Evolutionary conservation across 2,113 vertebrate species (phyloP).

Genomic region (Pedionomus torquatus): DNA sequence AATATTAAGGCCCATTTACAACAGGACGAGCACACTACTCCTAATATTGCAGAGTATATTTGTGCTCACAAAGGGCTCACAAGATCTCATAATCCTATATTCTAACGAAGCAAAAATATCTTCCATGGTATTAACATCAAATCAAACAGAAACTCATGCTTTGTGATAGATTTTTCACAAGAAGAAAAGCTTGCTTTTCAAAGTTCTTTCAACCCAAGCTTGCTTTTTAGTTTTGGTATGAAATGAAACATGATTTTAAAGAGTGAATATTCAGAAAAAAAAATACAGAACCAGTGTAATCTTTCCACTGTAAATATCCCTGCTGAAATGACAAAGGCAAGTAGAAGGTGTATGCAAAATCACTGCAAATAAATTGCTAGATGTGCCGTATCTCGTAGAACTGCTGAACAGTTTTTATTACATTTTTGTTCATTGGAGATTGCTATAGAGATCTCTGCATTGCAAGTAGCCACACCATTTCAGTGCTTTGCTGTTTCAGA

Average conservation of each 20-base stretch:
- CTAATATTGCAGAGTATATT: neutral
- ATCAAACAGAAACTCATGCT: slow-evolving; percentile 28
- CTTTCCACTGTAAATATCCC: neutral
- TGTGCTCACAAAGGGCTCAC: slow-evolving; percentile 9
- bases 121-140: neutral
- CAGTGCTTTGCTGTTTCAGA: slow-evolving; percentile 76
- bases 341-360: slow-evolving; percentile 4
- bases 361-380: slow-evolving; percentile 21
- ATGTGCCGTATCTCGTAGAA: neutral
- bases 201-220: neutral
- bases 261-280: neutral
- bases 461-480: slow-evolving; percentile 67
- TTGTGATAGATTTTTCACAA: neutral
- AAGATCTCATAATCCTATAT: slow-evolving; percentile 42
- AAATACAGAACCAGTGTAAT: neutral
- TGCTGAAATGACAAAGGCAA: slow-evolving; percentile 7
- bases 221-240: slow-evolving; percentile 9
- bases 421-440: slow-evolving; percentile 62
- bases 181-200: slow-evolving; percentile 5
- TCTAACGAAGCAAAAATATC: slow-evolving; percentile 15
- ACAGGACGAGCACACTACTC: neutral
- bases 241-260: slow-evolving; percentile 49
- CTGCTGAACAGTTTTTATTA: slow-evolving; percentile 35
- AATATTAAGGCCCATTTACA: neutral
- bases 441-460: slow-evolving; percentile 69